Evolutionary conservation across 2,888 invertebrate species (phyloP).

Genomic region (Amphipoea lucens): DNA sequence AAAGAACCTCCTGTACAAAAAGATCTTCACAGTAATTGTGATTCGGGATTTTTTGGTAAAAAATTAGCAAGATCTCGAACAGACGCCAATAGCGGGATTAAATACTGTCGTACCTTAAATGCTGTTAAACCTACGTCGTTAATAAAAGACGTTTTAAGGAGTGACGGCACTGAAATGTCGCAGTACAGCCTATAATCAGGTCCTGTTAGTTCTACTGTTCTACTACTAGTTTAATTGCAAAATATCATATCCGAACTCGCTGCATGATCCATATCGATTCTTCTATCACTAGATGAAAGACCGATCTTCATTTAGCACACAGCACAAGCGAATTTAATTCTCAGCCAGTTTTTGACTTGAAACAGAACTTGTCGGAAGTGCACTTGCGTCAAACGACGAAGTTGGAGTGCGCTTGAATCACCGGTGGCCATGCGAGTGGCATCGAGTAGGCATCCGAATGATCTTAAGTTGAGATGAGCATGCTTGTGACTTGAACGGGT

Average conservation of each 20-base stretch:
- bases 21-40: not conserved
- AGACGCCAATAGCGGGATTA: not conserved
- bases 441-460: conserved; percentile 44
- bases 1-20: not conserved
- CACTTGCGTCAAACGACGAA: conserved; percentile 19
- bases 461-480: conserved; percentile 34
- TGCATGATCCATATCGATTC: not conserved
- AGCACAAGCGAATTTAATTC: not conserved
- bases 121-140: too few relatives aligned
- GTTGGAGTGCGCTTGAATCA: conserved; percentile 30
- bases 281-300: not conserved
- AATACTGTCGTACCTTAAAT: not conserved
- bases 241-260: not conserved
- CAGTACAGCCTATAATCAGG: not conserved
- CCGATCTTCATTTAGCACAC: not conserved
- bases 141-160: not conserved
- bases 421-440: conserved; percentile 26
- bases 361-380: conserved; percentile 21
- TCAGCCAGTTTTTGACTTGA: not conserved
- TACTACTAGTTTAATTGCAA: not conserved
- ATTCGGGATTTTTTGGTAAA: not conserved
- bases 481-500: conserved; percentile 29
- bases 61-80: too few relatives aligned
- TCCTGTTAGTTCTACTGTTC: not conserved
- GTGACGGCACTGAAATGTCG: not conserved